Percentiles rank a stretch among this genome's conserved stretches.
Conservation (phyloP, 2,113 vertebrate genomes). For the Vidua macroura region DNA sequence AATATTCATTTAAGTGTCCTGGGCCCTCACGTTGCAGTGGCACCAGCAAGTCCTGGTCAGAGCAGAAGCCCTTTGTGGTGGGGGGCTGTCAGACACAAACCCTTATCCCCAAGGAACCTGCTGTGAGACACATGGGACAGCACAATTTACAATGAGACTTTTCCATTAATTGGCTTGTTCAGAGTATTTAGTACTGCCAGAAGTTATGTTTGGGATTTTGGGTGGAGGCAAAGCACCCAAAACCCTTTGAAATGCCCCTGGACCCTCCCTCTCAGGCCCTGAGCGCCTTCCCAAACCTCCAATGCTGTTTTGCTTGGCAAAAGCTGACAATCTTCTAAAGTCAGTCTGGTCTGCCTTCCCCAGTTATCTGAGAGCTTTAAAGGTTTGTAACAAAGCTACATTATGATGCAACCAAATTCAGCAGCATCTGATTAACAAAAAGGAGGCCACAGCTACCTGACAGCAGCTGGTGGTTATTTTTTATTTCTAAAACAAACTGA, state of each 20-base stretch:
- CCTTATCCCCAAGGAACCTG: background rate
- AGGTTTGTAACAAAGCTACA: conserved; percentile 52
- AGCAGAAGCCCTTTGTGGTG: background rate
- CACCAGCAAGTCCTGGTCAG: background rate
- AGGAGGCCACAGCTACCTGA: conserved; percentile 34
- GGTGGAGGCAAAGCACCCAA: background rate
- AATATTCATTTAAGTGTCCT: background rate
- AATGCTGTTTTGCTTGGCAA: conserved; percentile 17
- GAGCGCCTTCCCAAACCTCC: background rate
- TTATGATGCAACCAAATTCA: conserved; percentile 57
- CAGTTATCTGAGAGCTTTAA: conserved; percentile 50
- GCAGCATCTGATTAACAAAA: conserved; percentile 44
- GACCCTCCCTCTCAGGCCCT: background rate
- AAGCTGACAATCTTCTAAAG: conserved; percentile 34
- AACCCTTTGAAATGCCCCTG: background rate
- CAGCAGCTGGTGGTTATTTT: background rate
- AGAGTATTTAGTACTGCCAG: background rate
- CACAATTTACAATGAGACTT: background rate
- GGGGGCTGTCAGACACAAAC: background rate
- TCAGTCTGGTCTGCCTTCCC: conserved; percentile 11
- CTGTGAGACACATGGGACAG: background rate
- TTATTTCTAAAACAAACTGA: background rate
- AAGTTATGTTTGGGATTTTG: background rate
- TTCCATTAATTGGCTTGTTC: background rate
- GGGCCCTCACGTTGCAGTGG: background rate